Evolutionary conservation across 2,888 invertebrate species (phyloP), one percentile per base, ranked within the genome.

Genomic region (Cephus runcator): DNA sequence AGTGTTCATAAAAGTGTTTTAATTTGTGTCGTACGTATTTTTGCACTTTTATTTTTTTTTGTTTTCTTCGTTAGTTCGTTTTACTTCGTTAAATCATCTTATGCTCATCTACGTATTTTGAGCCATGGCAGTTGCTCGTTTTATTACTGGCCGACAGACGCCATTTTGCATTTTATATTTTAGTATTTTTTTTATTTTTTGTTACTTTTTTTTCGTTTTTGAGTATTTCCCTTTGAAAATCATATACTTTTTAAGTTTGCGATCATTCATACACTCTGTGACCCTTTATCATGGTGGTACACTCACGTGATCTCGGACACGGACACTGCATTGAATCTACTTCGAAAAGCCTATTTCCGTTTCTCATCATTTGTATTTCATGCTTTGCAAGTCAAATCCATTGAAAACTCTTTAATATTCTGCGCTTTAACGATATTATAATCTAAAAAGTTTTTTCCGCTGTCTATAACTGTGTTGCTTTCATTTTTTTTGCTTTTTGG

Each of bases 121-220:
- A 89, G 88, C 88, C 89, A 89, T 90, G 90, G 90, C 90, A 90
- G 90, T 90, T 89, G 88, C 90, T 89, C 87, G 87, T 90, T 89
- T 56, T 87, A 89, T 87, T 87, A 89, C 89, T 88, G 87, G 87
- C 90, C 89, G 90, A 88, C 87, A 87, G 89, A 87, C 88, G 87
- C 85, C 83, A 82, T 80, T 75, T 74, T 34, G 76, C 76, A 68
- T 77, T 76, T 76, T 73, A 73, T 76, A 78, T 81, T 81, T 77
- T n/a, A 73, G 35, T 35, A 1, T n/a, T 79, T 12, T 77, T 75
- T 73, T 36, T 40, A 0, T 68, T 75, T 75, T 35, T 73, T 35
- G 0, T 34, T 15, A 34, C 75, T 76, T 76, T 73, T 36, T 71
- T 79, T 69, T 69, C n/a, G 71, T 36, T 12, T 69, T 76, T 9